Conservation (phyloP, 2,888 invertebrate genomes). For the Hemaris fuciformis region DNA sequence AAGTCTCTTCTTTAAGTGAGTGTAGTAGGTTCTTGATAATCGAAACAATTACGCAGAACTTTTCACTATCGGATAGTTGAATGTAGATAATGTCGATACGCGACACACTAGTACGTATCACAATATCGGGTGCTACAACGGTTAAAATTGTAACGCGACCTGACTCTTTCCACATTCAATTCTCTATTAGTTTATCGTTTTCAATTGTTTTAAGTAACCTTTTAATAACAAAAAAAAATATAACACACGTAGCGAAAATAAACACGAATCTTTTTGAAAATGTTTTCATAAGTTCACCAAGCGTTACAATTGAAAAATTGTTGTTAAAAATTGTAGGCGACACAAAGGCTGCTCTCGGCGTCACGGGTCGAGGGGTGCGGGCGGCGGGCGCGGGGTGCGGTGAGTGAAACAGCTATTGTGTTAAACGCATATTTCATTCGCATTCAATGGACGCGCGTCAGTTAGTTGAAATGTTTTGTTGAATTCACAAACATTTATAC, state of each 20-base stretch:
- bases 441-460: conserved; percentile 2
- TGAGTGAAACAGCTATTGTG: not conserved
- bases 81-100: too few relatives aligned
- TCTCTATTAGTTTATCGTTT: too few relatives aligned
- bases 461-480: not conserved
- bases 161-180: too few relatives aligned
- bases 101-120: too few relatives aligned
- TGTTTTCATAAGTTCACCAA: not conserved
- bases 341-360: not conserved
- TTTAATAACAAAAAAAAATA: not conserved
- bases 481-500: not conserved
- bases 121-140: too few relatives aligned
- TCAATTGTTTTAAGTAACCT: too few relatives aligned
- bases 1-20: too few relatives aligned
- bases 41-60: too few relatives aligned
- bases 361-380: not conserved
- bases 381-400: not conserved
- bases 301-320: conserved; percentile 6
- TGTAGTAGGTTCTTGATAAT: too few relatives aligned
- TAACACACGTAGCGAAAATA: not conserved
- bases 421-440: conserved; percentile 8
- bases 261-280: not conserved
- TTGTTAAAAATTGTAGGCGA: conserved; percentile 1
- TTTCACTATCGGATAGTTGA: too few relatives aligned
- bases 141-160: too few relatives aligned